Base-by-base conservation (phyloP, 2,888 invertebrate species). In the Crossocerus cetratus region DNA sequence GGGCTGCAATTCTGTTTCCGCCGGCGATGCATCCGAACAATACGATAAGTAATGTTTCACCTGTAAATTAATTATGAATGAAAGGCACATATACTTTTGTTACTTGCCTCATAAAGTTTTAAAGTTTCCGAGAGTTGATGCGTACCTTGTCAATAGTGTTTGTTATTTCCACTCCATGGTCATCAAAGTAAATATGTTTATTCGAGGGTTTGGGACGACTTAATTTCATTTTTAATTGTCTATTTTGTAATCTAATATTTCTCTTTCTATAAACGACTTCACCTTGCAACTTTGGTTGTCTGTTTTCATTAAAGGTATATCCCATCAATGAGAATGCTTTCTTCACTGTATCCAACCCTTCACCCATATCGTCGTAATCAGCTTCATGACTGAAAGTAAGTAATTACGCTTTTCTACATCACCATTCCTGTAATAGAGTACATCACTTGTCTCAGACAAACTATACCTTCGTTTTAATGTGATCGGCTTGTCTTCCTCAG, bases 281-380 rank as follows among this genome's bases (percentile, higher is more conserved):
- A 0, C 94, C 95, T 80, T 89, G 87, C 16, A 89, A 78, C 77
- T 87, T 88, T 67, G 71, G 81, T 77, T 87, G 83, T 54, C 82
- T 81, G 77, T 85, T 81, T 59, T 87, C 81, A 44, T 86, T 86
- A 69, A 86, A 88, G 23, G 87, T 86, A 72, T 87, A 90, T 0
- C 94, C 94, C 92, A 95, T 93, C 67, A 94, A 89, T 80, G 93
- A 92, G 82, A 95, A 94, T 0, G 94, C 94, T 14, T 92, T 91
- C 81, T 93, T 93, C 14, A 94, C 92, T 69, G 92, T 92, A 73
- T 93, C 92, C n/a, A 89, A 77, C 60, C 89, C 88, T n/a, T 91
- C 88, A 2, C 87, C 88, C n/a, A 86, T 84, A 75, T 92, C 93
- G 45, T 92, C 92, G 8, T 90, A 89, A 70, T 91, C 91, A 55